phyloP scores from a whole-genome alignment of 2,113 vertebrate species.

The Hoplias malabaricus region DNA sequence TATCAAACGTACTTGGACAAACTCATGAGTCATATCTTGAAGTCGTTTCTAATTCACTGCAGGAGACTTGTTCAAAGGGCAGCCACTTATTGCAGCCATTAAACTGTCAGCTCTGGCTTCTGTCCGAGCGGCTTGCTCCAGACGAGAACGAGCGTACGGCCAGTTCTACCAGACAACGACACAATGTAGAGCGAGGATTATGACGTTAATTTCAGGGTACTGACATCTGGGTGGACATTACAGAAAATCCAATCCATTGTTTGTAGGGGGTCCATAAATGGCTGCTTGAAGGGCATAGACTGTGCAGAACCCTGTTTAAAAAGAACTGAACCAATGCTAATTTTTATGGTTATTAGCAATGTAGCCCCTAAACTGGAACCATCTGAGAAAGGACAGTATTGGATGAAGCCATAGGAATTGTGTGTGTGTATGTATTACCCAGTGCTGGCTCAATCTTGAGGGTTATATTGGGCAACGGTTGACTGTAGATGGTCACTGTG shows the following conservation, averaged over 20 bases:
- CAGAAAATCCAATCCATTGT: too few species aligned
- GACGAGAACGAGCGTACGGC: not conserved
- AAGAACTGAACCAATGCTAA: too few species aligned
- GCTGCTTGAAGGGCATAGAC: too few species aligned
- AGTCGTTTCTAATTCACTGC: not conserved
- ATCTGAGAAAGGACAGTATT: too few species aligned
- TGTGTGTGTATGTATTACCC: not conserved
- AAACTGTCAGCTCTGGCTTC: not conserved
- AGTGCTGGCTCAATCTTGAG: not conserved
- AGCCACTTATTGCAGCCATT: constrained; percentile 9
- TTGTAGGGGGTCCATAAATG: too few species aligned
- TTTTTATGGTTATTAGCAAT: too few species aligned
- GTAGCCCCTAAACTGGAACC: too few species aligned
- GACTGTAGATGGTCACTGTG: not conserved
- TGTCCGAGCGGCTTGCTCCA: not conserved
- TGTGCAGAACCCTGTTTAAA: too few species aligned
- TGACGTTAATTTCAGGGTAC: not conserved
- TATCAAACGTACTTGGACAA: not conserved
- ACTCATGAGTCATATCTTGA: not conserved
- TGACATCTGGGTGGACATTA: too few species aligned
- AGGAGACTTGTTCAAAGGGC: not conserved
- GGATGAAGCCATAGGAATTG: too few species aligned
- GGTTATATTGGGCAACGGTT: not conserved
- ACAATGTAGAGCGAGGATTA: not conserved
- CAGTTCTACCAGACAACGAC: not conserved